These are phyloP conservation scores for Aphis gossypii DNA, from an alignment of 1,140 invertebrate genomes.

Conservation along the genomic window DNA sequence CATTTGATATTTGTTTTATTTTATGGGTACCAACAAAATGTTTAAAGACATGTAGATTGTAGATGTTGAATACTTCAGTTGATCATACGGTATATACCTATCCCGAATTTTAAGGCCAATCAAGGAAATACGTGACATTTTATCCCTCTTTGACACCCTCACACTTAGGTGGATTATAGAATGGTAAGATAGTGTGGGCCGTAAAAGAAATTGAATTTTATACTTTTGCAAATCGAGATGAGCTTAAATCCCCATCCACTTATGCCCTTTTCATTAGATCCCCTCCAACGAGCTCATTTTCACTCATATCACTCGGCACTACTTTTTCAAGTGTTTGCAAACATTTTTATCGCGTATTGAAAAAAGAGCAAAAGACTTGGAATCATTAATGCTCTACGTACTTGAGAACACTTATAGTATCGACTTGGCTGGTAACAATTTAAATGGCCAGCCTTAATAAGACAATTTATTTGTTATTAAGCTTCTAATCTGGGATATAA, in stretches of 20 bases:
- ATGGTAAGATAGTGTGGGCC: not conserved
- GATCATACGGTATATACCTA: not conserved
- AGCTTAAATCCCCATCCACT: not conserved
- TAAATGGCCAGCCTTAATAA: not conserved
- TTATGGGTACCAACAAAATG: not conserved
- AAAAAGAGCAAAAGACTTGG: not conserved
- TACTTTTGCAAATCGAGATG: not conserved
- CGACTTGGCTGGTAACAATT: not conserved
- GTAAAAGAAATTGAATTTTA: constrained; percentile 12
- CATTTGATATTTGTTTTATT: not conserved
- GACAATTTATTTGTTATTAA: not conserved
- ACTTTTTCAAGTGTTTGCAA: not conserved
- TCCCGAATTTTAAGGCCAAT: not conserved
- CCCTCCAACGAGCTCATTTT: not conserved
- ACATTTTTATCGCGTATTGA: not conserved
- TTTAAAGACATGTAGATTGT: not conserved
- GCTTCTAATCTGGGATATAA: not conserved
- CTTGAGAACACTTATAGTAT: not conserved
- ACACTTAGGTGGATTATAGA: not conserved
- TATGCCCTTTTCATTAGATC: constrained; percentile 8
- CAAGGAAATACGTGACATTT: constrained; percentile 2
- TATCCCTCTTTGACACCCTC: not conserved
- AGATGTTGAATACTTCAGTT: not conserved
- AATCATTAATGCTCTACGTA: not conserved
- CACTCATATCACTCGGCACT: not conserved